These are phyloP conservation scores for Acanthis flammea DNA, from an alignment of 2,797 vertebrate species.

Conservation along the genomic window DNA sequence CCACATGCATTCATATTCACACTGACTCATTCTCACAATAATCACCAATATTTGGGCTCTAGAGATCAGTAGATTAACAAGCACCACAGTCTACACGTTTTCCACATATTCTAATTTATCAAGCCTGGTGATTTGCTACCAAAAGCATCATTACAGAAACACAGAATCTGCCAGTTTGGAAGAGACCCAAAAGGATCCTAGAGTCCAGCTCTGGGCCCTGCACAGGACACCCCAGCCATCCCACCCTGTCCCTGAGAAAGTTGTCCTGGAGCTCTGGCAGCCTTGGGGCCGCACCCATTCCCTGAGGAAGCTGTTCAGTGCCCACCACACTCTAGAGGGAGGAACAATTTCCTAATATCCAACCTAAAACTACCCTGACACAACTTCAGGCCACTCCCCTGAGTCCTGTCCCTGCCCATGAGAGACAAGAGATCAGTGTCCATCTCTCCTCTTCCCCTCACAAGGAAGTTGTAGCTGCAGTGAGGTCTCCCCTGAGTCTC, in stretches of 20 bases:
- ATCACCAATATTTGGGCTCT: neutral
- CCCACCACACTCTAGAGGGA: neutral
- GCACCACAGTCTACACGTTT: neutral
- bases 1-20: neutral
- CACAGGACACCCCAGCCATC: neutral
- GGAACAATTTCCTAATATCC: neutral
- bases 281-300: fast-evolving
- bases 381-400: neutral
- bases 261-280: neutral
- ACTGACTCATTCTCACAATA: neutral
- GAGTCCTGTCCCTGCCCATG: neutral
- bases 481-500: neutral
- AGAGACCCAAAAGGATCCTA: neutral
- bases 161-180: neutral
- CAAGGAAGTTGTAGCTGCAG: neutral
- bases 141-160: neutral
- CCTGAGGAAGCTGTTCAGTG: neutral
- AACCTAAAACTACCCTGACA: neutral
- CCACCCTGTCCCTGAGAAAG: neutral
- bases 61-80: neutral
- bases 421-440: neutral
- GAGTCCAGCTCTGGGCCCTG: neutral
- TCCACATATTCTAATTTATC: neutral
- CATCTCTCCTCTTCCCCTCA: neutral
- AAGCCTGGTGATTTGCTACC: neutral